Base-by-base conservation (phyloP, 1,140 invertebrate species). In the Elysia chlorotica region DNA sequence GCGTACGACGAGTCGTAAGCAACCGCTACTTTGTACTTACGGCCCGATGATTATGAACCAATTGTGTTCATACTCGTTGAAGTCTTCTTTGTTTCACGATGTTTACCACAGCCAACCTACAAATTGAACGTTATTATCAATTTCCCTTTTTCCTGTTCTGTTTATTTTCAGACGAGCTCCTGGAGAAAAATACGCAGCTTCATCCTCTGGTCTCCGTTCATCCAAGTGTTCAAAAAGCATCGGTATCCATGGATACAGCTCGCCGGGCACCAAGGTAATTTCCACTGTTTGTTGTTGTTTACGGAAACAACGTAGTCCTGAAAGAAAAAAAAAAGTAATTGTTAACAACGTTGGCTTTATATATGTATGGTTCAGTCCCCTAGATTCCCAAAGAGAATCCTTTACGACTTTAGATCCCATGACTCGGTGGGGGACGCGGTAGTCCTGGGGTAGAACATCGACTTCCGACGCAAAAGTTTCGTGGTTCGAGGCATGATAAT, bases 161-260 rank as follows among this genome's bases (percentile, higher is more conserved):
- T 71, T 79, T 82, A 83, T 92, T 92, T 83, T 28, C 91, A 97
- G 95, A 92, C 92, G 82, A 96, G 95, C 59, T 94, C 93, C 80
- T 98, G 95, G 96, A 90, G 93, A 73, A 97, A 96, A 88, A 91
- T 97, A 37, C 90, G 95, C 59, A 97, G 95, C 83, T 95, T 96
- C 68, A 95, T 98, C 37, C 94, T 96, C 83, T 96, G 95, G 94
- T 96, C 95, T 36, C 96, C 95, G 30, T 98, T 98, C 89, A 94
- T 97, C 83, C 96, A 97, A 88, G 97, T 95, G 0, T 97, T 96
- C 90, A 97, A 96, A 86, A 96, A 96, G 86, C 93, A 96, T 87
- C 90, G 93, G 74, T 97, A 98, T 89, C 96, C 95, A 63, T 98
- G 96, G 96, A 94, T 98, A 36, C 96, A 98, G 86, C 88, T 97